These are phyloP conservation scores for Oreortyx pictus DNA, from an alignment of 2,797 vertebrate genomes.

Conservation along the genomic window DNA sequence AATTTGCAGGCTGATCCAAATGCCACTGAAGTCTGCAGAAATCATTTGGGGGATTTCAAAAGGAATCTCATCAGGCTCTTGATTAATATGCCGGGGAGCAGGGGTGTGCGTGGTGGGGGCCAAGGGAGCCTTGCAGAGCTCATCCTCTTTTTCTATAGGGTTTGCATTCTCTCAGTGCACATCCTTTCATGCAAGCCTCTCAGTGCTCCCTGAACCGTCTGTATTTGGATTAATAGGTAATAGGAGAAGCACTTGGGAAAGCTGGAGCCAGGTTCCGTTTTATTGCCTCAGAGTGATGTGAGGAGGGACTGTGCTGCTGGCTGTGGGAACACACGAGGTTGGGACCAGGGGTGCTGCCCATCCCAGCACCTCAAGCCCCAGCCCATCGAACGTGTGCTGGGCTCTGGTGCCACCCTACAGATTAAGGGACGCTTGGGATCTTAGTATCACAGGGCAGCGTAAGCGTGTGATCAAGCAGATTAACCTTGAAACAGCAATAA, in stretches of 20 bases:
- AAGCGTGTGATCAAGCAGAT: background rate
- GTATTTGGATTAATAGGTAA: slow-evolving; percentile 66
- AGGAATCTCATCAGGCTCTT: slow-evolving; percentile 50
- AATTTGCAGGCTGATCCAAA: slow-evolving; percentile 61
- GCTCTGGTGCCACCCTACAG: background rate
- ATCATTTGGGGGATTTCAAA: slow-evolving; percentile 62
- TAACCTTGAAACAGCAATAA: background rate
- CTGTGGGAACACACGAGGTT: background rate
- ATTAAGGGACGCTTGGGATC: background rate
- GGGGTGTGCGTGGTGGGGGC: background rate
- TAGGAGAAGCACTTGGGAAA: slow-evolving; percentile 52
- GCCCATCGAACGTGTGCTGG: background rate
- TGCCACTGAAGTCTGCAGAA: slow-evolving; percentile 43
- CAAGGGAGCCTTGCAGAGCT: slow-evolving; percentile 42
- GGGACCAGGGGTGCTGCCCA: background rate
- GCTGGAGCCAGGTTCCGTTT: slow-evolving; percentile 55
- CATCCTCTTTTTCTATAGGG: slow-evolving; percentile 22
- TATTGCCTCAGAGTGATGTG: slow-evolving; percentile 25
- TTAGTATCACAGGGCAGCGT: background rate
- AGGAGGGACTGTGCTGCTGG: background rate
- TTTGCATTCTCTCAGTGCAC: slow-evolving; percentile 44
- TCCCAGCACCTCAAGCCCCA: background rate
- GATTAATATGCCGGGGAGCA: slow-evolving; percentile 58
- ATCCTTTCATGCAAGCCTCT: slow-evolving; percentile 52
- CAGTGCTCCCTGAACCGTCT: slow-evolving; percentile 48